These are phyloP conservation scores for Lethocerus indicus DNA, from an alignment of 1,140 invertebrate species.

Conservation along the genomic window DNA sequence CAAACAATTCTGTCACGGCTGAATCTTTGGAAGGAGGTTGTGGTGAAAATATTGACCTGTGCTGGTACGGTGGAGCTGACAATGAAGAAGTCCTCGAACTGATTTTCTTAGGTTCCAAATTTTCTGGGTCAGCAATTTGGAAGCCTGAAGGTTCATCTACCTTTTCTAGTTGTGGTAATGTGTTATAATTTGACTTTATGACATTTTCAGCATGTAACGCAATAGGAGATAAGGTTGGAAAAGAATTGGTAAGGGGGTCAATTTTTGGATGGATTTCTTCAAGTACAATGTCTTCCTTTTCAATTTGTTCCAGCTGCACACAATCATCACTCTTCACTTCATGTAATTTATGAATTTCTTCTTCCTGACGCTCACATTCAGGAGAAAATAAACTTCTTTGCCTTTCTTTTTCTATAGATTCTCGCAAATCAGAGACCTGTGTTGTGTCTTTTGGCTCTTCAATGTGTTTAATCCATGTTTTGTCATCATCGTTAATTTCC, in stretches of 20 bases:
- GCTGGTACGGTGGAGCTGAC: slow-evolving; percentile 26
- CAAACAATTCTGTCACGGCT: slow-evolving; percentile 36
- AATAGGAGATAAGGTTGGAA: slow-evolving; percentile 10
- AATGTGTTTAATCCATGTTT: not conserved
- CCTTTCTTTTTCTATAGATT: not conserved
- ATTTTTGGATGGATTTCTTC: slow-evolving; percentile 2
- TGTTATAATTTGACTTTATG: not conserved
- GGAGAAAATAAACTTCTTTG: slow-evolving; percentile 12
- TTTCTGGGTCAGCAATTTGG: slow-evolving; percentile 10
- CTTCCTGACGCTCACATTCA: slow-evolving; percentile 8
- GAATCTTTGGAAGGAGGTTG: slow-evolving; percentile 42
- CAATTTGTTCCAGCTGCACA: not conserved
- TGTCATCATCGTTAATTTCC: slow-evolving; percentile 12
- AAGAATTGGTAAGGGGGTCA: slow-evolving; percentile 5
- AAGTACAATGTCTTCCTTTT: not conserved
- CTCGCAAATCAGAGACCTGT: not conserved
- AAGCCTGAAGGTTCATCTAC: slow-evolving; percentile 10
- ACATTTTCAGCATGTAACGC: slow-evolving; percentile 1
- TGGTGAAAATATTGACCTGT: slow-evolving; percentile 48
- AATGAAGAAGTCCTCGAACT: slow-evolving; percentile 16
- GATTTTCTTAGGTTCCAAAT: slow-evolving; percentile 18
- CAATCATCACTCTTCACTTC: not conserved
- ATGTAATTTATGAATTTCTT: slow-evolving; percentile 3
- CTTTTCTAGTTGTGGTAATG: slow-evolving; percentile 13
- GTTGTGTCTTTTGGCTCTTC: not conserved